Percentiles rank a stretch among this genome's conserved stretches.
Evolutionary conservation across 2,797 vertebrate genomes (phyloP).

Genomic region (Falco cherrug): DNA sequence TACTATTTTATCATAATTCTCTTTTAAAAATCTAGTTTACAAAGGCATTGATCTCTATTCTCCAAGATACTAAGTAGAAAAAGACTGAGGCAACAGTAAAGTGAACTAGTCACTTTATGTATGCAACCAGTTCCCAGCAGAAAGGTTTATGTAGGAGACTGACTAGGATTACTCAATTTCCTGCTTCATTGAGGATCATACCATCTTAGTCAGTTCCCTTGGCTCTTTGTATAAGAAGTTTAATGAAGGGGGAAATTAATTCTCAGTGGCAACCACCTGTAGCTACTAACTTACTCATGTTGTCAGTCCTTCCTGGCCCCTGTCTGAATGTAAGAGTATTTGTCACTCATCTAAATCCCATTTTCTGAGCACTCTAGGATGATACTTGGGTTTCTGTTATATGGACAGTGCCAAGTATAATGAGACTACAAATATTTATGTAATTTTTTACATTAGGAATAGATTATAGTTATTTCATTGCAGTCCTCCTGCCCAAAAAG

Average conservation of each 20-base stretch:
- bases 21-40: background rate
- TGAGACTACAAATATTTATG: background rate
- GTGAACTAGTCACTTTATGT: background rate
- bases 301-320: background rate
- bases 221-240: constrained; percentile 24
- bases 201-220: constrained; percentile 11
- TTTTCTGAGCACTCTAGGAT: background rate
- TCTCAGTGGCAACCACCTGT: constrained; percentile 38
- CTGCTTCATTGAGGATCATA: constrained; percentile 37
- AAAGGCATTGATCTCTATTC: background rate
- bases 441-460: background rate
- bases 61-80: background rate
- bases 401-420: background rate
- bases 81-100: background rate
- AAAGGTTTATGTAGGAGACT: constrained; percentile 12
- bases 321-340: background rate
- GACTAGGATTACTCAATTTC: constrained; percentile 47
- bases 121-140: background rate
- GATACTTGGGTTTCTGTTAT: background rate
- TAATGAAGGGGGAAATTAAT: constrained; percentile 61
- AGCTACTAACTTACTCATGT: constrained; percentile 16
- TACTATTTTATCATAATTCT: background rate
- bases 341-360: background rate
- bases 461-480: background rate
- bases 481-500: background rate